These are phyloP conservation scores for Leistus spinibarbis DNA, from an alignment of 2,888 invertebrate genomes.

Conservation along the genomic window DNA sequence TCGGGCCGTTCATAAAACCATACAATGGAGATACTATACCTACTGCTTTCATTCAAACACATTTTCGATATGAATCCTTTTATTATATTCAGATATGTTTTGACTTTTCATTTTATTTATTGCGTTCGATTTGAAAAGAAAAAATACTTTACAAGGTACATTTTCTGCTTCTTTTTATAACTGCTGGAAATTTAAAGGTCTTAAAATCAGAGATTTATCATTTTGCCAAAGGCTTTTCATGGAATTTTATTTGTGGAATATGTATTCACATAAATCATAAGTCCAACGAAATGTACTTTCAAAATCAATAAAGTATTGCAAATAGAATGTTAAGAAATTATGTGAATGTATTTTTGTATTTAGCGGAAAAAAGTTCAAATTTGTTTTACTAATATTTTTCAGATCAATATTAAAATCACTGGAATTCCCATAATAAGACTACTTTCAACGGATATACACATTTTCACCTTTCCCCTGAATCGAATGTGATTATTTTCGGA, in stretches of 20 bases:
- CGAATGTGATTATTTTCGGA: too few species aligned
- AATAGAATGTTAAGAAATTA: too few species aligned
- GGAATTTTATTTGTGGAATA: neutral
- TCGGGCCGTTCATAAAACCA: neutral
- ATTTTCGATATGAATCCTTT: neutral
- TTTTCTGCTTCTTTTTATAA: neutral
- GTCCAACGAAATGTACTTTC: too few species aligned
- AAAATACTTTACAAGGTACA: neutral
- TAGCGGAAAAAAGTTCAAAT: too few species aligned
- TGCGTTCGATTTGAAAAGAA: constrained; percentile 19
- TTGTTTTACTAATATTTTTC: too few species aligned
- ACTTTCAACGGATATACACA: too few species aligned
- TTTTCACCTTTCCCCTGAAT: too few species aligned
- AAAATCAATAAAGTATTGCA: too few species aligned
- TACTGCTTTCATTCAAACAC: neutral
- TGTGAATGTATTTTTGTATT: too few species aligned
- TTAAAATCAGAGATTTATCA: neutral
- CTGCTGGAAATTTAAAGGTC: neutral
- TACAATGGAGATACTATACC: neutral
- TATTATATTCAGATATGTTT: constrained; percentile 15
- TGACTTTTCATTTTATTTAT: constrained; percentile 33
- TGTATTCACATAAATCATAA: too few species aligned
- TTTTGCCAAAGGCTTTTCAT: neutral
- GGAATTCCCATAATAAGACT: too few species aligned
- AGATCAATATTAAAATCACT: too few species aligned